Base-by-base conservation (phyloP, 2,797 vertebrate species). In the Chaenodraco wilsoni region DNA sequence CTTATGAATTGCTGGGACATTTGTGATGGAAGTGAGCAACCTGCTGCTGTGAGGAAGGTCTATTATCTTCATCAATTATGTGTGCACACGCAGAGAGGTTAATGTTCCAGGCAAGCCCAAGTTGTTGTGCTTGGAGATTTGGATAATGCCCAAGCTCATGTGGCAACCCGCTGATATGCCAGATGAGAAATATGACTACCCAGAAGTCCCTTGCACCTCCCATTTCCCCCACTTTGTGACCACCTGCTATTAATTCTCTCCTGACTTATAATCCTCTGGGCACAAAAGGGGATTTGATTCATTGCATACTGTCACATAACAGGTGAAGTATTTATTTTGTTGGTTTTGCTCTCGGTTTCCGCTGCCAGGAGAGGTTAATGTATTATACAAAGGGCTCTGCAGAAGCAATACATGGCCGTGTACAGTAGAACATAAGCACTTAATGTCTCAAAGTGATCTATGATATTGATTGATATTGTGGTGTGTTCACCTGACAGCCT, bases 371-470 rank as follows among this genome's bases (percentile, higher is more conserved):
- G 49, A 65, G 45, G 76, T 66, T 88, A 80, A 88, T 86, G 60
- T 82, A 83, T 87, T 85, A 85, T 79, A 69, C 69, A 82, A 61
- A 76, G 60, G 16, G 54, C 77, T 64, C 57, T 57, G 59, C 77
- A 79, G 72, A 78, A 60, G 78, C 77, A 69, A 73, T 66, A 74
- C 65, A 61, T 76, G 81, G 65, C 75, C 84, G 65, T 74, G 72
- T 85, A 82, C 75, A 84, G 72, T 85, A 82, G 73, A 84, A 86
- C 84, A 70, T 37, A 78, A 89, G 78, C 54, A 48, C 65, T 83
- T 87, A 56, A 69, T 85, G 84, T 78, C 75, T 87, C 69, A 81
- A 71, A 83, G 78, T 81, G 75, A 89, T 87, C 87, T 85, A 80
- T 87, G 84, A 88, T 84, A 72, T 65, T 87, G 87, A 87, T 80